Evolutionary conservation across 2,888 invertebrate species (phyloP).

Genomic region (Ischnura elegans): DNA sequence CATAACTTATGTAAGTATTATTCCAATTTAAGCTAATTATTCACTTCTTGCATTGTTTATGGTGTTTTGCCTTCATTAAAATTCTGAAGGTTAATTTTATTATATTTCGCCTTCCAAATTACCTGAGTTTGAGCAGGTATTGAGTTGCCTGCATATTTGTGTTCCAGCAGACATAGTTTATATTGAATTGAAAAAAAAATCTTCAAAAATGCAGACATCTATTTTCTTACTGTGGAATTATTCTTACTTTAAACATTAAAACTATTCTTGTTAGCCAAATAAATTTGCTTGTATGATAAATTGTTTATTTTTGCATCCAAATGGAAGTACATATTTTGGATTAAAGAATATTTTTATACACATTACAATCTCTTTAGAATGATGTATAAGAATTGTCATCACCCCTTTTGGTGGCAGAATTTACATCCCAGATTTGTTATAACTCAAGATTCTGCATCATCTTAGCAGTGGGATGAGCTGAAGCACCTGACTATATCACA

Average conservation of each 20-base stretch:
- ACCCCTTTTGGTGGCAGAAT: neutral
- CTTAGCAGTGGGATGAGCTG: too few species aligned
- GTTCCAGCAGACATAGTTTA: constrained; percentile 32
- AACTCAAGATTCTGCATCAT: too few species aligned
- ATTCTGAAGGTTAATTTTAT: constrained; percentile 24
- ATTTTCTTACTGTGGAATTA: constrained; percentile 47
- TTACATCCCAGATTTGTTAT: neutral
- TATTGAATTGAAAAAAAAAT: constrained; percentile 37
- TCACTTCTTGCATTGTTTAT: neutral
- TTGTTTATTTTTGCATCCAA: constrained; percentile 64
- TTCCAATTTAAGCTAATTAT: constrained; percentile 28
- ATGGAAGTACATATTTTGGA: constrained; percentile 47
- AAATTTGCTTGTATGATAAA: constrained; percentile 56
- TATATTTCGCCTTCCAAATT: neutral
- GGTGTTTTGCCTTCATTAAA: neutral
- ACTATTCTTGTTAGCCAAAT: constrained; percentile 42
- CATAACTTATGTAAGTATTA: neutral
- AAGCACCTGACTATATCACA: too few species aligned
- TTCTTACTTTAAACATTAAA: constrained; percentile 55
- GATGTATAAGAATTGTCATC: neutral
- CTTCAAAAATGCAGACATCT: constrained; percentile 24
- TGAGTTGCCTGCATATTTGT: neutral
- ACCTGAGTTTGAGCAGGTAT: neutral
- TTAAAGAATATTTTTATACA: constrained; percentile 57
- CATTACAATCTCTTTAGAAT: neutral